phyloP scores from a whole-genome alignment of 2,888 invertebrate species.

The Adelognathus sp. region DNA sequence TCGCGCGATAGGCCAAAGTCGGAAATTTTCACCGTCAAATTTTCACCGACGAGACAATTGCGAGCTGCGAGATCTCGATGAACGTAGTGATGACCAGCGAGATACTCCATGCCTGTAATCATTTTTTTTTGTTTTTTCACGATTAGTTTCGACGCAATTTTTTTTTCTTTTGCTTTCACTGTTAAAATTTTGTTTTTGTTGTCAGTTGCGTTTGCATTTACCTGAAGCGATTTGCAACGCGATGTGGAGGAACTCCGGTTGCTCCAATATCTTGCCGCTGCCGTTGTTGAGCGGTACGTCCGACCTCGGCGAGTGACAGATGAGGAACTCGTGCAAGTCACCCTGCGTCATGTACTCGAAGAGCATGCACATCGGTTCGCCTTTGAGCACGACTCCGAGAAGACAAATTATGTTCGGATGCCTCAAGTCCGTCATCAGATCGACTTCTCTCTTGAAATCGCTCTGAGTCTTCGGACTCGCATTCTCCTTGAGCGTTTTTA shows the following conservation, averaged over 20 bases:
- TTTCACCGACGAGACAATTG: constrained; percentile 97
- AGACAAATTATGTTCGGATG: constrained; percentile 98
- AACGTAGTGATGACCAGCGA: constrained; percentile 96
- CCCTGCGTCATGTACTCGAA: constrained; percentile 99
- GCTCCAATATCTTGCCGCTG: constrained; percentile 89
- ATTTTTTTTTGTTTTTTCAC: background rate
- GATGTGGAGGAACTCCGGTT: constrained; percentile 94
- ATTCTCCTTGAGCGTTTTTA: constrained; percentile 97
- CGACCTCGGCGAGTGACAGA: constrained; percentile 91
- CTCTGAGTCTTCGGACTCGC: constrained; percentile 94
- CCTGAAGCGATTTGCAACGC: constrained; percentile 93
- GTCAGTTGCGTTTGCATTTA: too few species aligned
- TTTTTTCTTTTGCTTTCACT: background rate
- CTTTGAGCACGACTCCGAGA: constrained; percentile 94
- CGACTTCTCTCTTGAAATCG: constrained; percentile 96
- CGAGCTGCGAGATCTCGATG: constrained; percentile 98
- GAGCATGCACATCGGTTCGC: constrained; percentile 96
- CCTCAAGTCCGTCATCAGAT: constrained; percentile 95
- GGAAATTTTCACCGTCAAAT: constrained; percentile 96
- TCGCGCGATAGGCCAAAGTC: constrained; percentile 97
- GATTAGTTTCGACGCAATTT: background rate
- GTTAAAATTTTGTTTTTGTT: background rate
- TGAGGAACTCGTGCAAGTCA: constrained; percentile 97
- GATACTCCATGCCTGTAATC: constrained; percentile 90
- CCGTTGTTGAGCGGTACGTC: constrained; percentile 84